These are phyloP conservation scores for Chrysolina haemoptera DNA, from an alignment of 2,888 invertebrate genomes.

Conservation along the genomic window DNA sequence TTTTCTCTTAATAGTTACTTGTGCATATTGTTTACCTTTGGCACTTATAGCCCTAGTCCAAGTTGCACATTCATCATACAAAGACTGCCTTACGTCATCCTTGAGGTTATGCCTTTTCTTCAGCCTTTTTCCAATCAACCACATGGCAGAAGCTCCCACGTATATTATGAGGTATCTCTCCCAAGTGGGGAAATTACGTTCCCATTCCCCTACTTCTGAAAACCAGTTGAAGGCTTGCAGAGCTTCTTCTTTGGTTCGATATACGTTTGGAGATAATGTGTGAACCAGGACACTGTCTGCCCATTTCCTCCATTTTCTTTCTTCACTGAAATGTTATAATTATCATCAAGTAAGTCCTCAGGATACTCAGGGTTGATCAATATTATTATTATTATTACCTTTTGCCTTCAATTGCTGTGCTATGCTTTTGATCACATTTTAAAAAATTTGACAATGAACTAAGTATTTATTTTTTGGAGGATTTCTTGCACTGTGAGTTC, in stretches of 20 bases:
- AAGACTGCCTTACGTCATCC: constrained; percentile 89
- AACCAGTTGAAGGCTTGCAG: constrained; percentile 96
- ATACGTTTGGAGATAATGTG: constrained; percentile 96
- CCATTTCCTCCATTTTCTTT: constrained; percentile 97
- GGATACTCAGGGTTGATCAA: too few species aligned
- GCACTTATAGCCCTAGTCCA: constrained; percentile 83
- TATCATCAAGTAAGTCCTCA: too few species aligned
- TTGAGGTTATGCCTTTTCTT: constrained; percentile 90
- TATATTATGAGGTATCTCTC: constrained; percentile 91
- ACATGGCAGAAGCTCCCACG: constrained; percentile 95
- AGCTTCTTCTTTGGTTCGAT: constrained; percentile 88
- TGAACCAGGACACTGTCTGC: constrained; percentile 93
- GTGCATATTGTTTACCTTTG: constrained; percentile 73
- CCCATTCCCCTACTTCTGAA: constrained; percentile 93
- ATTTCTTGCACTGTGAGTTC: too few species aligned
- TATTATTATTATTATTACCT: too few species aligned
- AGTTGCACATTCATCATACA: constrained; percentile 89
- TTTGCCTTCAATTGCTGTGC: too few species aligned
- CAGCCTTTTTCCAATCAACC: constrained; percentile 88
- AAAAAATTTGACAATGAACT: too few species aligned
- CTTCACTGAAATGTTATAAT: constrained; percentile 77
- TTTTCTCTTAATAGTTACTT: too few species aligned
- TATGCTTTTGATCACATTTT: too few species aligned
- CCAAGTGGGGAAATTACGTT: constrained; percentile 87
- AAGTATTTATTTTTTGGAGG: too few species aligned